A percentile compares a stretch with the other conserved stretches of the same genome.
phyloP scores from a whole-genome alignment of 1,140 invertebrate genomes.

The Monochamus saltuarius region DNA sequence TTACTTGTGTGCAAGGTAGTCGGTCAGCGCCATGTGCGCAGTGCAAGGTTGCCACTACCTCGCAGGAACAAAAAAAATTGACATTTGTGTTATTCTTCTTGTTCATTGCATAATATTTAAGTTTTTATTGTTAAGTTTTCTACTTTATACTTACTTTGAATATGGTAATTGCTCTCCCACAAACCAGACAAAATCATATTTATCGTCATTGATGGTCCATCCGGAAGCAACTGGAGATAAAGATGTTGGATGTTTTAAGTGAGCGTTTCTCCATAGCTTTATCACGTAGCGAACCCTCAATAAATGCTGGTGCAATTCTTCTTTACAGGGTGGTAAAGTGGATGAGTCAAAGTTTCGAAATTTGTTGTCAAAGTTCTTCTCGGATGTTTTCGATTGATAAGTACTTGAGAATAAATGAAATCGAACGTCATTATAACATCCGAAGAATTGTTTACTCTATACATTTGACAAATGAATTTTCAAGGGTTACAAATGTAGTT shows the following conservation, averaged over 20 bases:
- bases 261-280: constrained; percentile 5
- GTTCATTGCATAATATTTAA: constrained; percentile 1
- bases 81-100: too few relatives aligned
- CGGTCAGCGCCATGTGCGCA: too few relatives aligned
- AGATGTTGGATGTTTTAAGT: neutral
- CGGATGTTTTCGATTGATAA: constrained; percentile 17
- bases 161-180: constrained; percentile 10
- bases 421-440: constrained; percentile 15
- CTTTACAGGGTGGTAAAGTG: constrained; percentile 8
- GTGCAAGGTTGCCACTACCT: too few relatives aligned
- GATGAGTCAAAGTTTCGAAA: constrained; percentile 3
- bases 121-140: constrained; percentile 1
- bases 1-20: too few relatives aligned
- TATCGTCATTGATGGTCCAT: neutral
- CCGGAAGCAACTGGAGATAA: neutral
- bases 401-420: constrained; percentile 20
- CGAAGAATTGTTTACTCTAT: constrained; percentile 7
- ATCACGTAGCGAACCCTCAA: neutral
- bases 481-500: constrained; percentile 1
- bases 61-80: constrained; percentile 13
- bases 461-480: constrained; percentile 23
- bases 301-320: constrained; percentile 13
- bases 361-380: constrained; percentile 15
- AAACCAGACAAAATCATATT: constrained; percentile 12
- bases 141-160: constrained; percentile 20